Conservation (phyloP, 2,888 invertebrate species). For the Meta bourneti region DNA sequence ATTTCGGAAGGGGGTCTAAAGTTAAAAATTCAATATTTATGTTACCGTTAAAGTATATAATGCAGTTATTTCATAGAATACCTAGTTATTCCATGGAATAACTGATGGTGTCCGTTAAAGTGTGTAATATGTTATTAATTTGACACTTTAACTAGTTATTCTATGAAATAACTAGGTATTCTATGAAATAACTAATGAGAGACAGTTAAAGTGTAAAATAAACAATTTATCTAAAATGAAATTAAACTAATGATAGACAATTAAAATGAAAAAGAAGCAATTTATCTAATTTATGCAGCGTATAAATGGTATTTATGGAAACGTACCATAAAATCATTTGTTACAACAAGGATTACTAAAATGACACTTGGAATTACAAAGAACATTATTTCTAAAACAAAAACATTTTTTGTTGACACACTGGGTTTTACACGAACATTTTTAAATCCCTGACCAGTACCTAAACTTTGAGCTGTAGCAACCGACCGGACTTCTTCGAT, state of each 20-base stretch:
- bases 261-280: constrained; percentile 67
- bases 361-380: no score
- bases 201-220: constrained; percentile 64
- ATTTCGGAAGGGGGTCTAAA: no score
- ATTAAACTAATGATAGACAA: constrained; percentile 43
- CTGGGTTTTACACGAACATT: no score
- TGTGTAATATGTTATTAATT: constrained; percentile 66
- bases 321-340: constrained; percentile 62
- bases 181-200: constrained; percentile 59
- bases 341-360: constrained; percentile 56
- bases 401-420: no score
- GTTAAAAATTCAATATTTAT: no score
- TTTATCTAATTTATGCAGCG: constrained; percentile 68
- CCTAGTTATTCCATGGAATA: constrained; percentile 70
- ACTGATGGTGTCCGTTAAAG: constrained; percentile 64
- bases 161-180: constrained; percentile 68
- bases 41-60: constrained; percentile 72
- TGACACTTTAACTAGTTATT: constrained; percentile 40
- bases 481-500: constrained; percentile 61
- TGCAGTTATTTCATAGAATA: constrained; percentile 70
- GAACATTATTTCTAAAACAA: no score
- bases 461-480: constrained; percentile 65
- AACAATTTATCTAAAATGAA: constrained; percentile 32
- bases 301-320: constrained; percentile 68
- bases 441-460: constrained; percentile 61